Conservation (phyloP, 1,140 invertebrate genomes). For the Drosophila biarmipes region DNA sequence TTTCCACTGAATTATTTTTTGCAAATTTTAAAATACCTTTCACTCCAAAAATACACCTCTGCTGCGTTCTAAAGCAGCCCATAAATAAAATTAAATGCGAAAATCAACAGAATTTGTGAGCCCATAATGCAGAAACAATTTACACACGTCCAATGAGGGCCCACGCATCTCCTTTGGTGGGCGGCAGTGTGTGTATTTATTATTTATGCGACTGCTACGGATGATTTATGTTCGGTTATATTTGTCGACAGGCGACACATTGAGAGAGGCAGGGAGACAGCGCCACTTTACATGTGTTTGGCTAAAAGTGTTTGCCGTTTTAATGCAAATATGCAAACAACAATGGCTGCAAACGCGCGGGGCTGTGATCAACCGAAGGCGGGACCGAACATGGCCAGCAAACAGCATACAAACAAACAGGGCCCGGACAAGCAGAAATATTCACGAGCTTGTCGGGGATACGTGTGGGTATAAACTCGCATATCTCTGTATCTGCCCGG, state of each 20-base stretch:
- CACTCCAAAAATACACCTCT: neutral
- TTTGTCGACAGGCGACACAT: slow-evolving; percentile 51
- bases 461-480: neutral
- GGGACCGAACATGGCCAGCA: slow-evolving; percentile 28
- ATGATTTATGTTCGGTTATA: slow-evolving; percentile 51
- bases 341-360: slow-evolving; percentile 21
- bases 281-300: slow-evolving; percentile 35
- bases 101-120: slow-evolving; percentile 11
- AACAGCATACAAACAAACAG: slow-evolving; percentile 34
- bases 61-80: neutral
- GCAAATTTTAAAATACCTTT: neutral
- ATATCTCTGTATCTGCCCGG: neutral
- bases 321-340: slow-evolving; percentile 53
- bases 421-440: slow-evolving; percentile 34
- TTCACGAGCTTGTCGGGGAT: slow-evolving; percentile 31
- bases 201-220: slow-evolving; percentile 45
- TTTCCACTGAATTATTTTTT: neutral
- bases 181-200: slow-evolving; percentile 29
- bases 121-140: slow-evolving; percentile 7
- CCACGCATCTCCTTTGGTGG: neutral
- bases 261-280: slow-evolving; percentile 36
- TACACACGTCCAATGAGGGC: neutral
- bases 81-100: slow-evolving; percentile 6
- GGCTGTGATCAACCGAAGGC: slow-evolving; percentile 4
- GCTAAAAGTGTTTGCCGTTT: slow-evolving; percentile 49